phyloP scores from a whole-genome alignment of 2,113 vertebrate species.

The Ctenodactylus gundi region DNA sequence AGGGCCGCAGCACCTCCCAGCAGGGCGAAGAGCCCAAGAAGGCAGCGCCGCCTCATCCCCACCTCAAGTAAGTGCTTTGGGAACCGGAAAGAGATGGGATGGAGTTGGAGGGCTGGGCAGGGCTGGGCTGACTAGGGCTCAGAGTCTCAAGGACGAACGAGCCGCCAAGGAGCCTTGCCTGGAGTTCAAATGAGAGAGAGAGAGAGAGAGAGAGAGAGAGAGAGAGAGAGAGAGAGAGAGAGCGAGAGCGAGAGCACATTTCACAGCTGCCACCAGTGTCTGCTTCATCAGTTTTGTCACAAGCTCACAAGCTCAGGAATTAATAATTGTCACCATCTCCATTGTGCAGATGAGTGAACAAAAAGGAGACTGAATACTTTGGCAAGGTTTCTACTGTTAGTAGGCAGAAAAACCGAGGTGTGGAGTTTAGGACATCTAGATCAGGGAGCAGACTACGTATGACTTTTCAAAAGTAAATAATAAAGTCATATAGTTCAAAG shows the following conservation, averaged over 20 bases:
- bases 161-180: neutral
- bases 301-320: neutral
- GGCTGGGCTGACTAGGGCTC: neutral
- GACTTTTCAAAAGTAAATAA: neutral
- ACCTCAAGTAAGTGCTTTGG: constrained; percentile 91
- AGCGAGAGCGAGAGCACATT: no score
- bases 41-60: constrained; percentile 85
- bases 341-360: neutral
- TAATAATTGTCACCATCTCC: neutral
- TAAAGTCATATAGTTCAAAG: neutral
- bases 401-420: neutral
- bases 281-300: no score
- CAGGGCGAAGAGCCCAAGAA: constrained; percentile 87
- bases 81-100: neutral
- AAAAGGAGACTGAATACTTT: neutral
- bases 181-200: neutral
- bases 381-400: neutral
- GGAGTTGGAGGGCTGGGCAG: neutral
- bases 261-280: neutral
- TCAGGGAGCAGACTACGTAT: neutral
- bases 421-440: neutral
- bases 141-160: neutral
- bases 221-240: no score
- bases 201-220: no score
- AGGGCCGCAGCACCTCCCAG: constrained; percentile 84